Evolutionary conservation across 1,140 invertebrate species (phyloP), one percentile per base, ranked within the genome.

Genomic region (Philaenus spumarius): DNA sequence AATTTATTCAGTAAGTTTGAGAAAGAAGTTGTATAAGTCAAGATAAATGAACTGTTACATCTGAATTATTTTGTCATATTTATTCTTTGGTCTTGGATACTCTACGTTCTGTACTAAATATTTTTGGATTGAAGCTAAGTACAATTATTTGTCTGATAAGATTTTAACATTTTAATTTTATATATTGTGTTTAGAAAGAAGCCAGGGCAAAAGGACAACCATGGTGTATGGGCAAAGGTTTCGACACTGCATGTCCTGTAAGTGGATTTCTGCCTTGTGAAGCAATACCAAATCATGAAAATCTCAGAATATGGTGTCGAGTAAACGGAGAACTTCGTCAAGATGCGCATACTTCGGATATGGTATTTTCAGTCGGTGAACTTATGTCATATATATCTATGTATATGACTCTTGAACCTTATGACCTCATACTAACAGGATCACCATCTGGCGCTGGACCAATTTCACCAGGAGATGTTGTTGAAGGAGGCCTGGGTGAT

Each of bases 201-300:
- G 80, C 82, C 2, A 82, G 85, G 66, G 77, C 78, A 52, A 78
- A 78, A 59, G 86, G 87, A 1, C 73, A 78, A 40, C 87, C 87
- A 1, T 93, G 89, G 90, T 77, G 78, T 3, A 62, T 92, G 19
- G 84, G 85, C 2, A 93, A 93, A 76, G 84, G 85, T 2, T 93
- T 90, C 68, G 88, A 92, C 68, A 90, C 87, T 0, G 79, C 87
- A 0, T 90, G 87, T 66, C 87, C 89, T 14, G 82, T 91, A 0
- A 84, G 86, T 55, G 63, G 72, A 17, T 88, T 90, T 62, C 81
- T 91, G 65, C 66, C 75, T 5, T 75, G 76, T 45, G 68, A 79
- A n/a, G 71, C 77, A 59, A 74, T 91, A 19, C 55, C 71, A 1
- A 76, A 90, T 73, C 84, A 86, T 1, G 72, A 80, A 52, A 75